These are phyloP conservation scores for Octonoba sinensis DNA, from an alignment of 2,888 invertebrate genomes.

Conservation along the genomic window DNA sequence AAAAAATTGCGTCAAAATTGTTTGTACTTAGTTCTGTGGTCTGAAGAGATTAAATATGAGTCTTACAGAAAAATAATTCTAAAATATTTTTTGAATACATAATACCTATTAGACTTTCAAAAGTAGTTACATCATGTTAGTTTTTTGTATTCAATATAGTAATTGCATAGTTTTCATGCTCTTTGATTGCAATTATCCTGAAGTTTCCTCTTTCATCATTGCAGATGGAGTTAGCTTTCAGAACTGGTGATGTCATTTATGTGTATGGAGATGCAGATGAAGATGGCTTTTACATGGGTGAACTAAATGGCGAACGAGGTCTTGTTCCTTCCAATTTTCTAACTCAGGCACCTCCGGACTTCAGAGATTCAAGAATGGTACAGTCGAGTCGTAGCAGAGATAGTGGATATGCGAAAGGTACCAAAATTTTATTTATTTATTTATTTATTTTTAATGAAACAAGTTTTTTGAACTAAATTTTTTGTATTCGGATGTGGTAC, in stretches of 20 bases:
- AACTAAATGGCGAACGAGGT: slow-evolving; percentile 91
- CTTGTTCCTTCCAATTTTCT: slow-evolving; percentile 99
- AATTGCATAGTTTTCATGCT: too few relatives aligned
- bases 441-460: neutral
- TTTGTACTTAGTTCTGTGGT: too few relatives aligned
- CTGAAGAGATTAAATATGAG: too few relatives aligned
- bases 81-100: too few relatives aligned
- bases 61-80: too few relatives aligned
- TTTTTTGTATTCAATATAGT: too few relatives aligned
- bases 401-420: slow-evolving; percentile 54
- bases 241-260: slow-evolving; percentile 95
- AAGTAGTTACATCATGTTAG: too few relatives aligned
- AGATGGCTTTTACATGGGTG: slow-evolving; percentile 99
- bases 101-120: too few relatives aligned
- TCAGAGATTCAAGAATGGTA: slow-evolving; percentile 47
- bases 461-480: neutral
- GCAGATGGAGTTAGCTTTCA: slow-evolving; percentile 96
- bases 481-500: neutral
- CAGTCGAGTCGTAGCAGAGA: slow-evolving; percentile 33
- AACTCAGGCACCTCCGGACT: slow-evolving; percentile 75
- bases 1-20: too few relatives aligned
- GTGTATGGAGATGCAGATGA: slow-evolving; percentile 99
- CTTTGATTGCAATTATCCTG: too few relatives aligned
- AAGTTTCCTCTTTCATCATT: neutral
- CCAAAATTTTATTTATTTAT: neutral